Base-by-base conservation (phyloP, 2,888 invertebrate genomes). In the Drosophila demipolita region DNA sequence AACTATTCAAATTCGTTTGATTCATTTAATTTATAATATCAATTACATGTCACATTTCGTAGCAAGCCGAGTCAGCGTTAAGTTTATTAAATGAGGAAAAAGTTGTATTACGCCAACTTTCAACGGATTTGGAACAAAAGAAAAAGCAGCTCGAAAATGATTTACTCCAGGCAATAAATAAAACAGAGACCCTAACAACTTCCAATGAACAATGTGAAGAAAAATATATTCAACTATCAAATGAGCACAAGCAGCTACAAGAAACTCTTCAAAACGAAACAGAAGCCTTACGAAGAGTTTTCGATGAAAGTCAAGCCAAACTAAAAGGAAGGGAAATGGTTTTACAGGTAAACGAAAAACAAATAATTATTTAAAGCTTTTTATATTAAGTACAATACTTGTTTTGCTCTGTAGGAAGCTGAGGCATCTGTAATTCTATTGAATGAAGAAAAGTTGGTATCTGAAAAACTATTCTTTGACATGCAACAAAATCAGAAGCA, bases 321-420 rank as follows among this genome's bases (percentile, higher is more conserved):
- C 61, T 88, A 12, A 40, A 67, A 12, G 29, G 72, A 62, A 86
- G 65, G 23, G 78, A 88, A 61, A 57, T 45, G 2, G 66, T 52
- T 8, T 59, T 83, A 17, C 64, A 73, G 78, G 83, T 83, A 70
- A 69, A 1, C 8, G 8, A 26, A 32, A 32, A 20, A 29, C 45
- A 4, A 45, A 15, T 8, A 8, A 15, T 5, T 1, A 29, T 12
- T 17, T 17, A 15, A n/a, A 15, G 1, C 3, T 12, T 6, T 12
- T 12, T 9, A 8, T 48, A 1, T 35, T 33, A 11, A 40, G n/a
- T 42, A 17, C 8, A 29, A 23, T 49, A 12, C 12, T 26, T 40
- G 1, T 3, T 17, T 0, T 12, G 15, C 33, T 40, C 12, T 26
- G 6, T 52, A 76, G 76, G 32, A 55, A 29, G 29, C 72, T 17